phyloP scores from a whole-genome alignment of 2,888 invertebrate species.

The Caenorhabditis sp. region DNA sequence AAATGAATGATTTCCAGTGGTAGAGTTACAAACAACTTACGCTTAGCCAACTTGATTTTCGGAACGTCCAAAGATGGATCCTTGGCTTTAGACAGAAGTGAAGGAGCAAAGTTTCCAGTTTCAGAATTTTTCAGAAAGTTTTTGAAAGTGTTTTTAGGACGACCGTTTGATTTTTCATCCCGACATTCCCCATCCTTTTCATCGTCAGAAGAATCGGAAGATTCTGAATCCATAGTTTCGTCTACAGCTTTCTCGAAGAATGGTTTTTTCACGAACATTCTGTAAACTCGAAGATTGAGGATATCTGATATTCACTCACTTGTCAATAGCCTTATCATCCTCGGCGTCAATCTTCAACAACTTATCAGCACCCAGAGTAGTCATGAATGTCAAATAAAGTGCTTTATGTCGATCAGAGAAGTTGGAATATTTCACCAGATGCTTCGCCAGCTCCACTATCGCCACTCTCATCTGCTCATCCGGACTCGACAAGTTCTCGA shows the following conservation, averaged over 20 bases:
- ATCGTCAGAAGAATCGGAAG: slow-evolving; percentile 8
- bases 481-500: slow-evolving; percentile 37
- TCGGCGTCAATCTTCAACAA: slow-evolving; percentile 29
- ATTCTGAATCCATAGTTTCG: not conserved
- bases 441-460: slow-evolving; percentile 69
- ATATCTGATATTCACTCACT: slow-evolving; percentile 17
- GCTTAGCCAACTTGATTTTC: slow-evolving; percentile 1
- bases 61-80: not conserved
- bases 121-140: not conserved
- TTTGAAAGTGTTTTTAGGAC: not conserved
- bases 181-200: not conserved
- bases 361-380: slow-evolving; percentile 48
- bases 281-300: not conserved
- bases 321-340: slow-evolving; percentile 26
- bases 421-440: slow-evolving; percentile 70
- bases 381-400: slow-evolving; percentile 52
- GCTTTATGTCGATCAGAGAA: slow-evolving; percentile 63
- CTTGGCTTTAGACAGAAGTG: not conserved
- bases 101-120: not conserved
- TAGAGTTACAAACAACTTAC: not conserved
- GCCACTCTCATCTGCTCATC: slow-evolving; percentile 67
- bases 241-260: slow-evolving; percentile 24
- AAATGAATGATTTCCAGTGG: too few species aligned
- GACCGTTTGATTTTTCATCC: not conserved
- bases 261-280: slow-evolving; percentile 34